Base-by-base conservation (phyloP, 2,113 vertebrate genomes). In the Cyanoramphus novaezelandiae region DNA sequence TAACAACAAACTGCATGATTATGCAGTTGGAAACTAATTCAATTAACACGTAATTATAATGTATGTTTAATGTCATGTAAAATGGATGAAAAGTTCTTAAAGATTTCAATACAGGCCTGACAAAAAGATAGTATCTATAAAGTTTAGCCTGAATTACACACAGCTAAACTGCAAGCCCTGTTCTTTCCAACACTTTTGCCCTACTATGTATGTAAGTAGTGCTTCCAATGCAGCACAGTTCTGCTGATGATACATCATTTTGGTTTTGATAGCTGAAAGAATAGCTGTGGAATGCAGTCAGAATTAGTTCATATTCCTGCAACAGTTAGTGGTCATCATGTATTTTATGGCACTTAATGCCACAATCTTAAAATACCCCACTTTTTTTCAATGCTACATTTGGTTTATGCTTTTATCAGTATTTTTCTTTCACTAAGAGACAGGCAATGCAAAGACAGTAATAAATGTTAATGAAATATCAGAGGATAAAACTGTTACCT, bases 231-330 rank as follows among this genome's bases (percentile, higher is more conserved):
- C 83, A 86, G 84, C 83, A 69, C 69, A 68, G 74, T 37, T 88
- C 82, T 92, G 84, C 74, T 94, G 85, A 62, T 84, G 80, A 94
- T 65, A 63, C 10, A 93, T 79, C 53, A 71, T 89, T 97, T 96
- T 95, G 27, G n/a, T 88, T 96, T 65, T 89, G 91, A 96, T 81
- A 90, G 78, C 86, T 96, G 69, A 86, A 91, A 94, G 80, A 93
- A 82, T 70, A 67, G 75, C 60, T 65, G 79, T 27, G 50, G 41
- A 91, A 93, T 70, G 68, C 46, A 92, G 86, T 43, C 31, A 82
- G 41, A 23, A 92, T 71, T 80, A 71, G 46, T 29, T 77, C 93
- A 65, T 24, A 64, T 94, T 88, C 67, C n/a, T 55, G 59, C 46
- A 94, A 55, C 1, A 2, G 11, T 53, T 71, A 85, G 62, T 6